These are phyloP conservation scores for Drosophila putrida DNA, from an alignment of 2,888 invertebrate genomes.

Conservation along the genomic window DNA sequence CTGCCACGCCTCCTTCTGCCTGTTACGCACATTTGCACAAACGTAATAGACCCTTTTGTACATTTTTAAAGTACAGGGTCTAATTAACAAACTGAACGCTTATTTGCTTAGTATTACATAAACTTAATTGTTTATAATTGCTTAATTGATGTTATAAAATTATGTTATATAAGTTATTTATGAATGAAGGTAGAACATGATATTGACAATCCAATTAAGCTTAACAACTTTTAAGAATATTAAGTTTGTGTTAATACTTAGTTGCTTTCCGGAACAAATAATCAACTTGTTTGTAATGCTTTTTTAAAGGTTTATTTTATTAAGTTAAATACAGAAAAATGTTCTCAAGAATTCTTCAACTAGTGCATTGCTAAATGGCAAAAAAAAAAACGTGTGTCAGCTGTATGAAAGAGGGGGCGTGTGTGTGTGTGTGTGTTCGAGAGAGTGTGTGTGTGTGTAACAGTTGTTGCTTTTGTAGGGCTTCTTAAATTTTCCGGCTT, in stretches of 20 bases:
- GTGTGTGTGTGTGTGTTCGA: slow-evolving; percentile 6
- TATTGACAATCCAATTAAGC: background rate
- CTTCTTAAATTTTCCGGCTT: slow-evolving; percentile 70
- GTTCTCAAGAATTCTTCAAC: slow-evolving; percentile 21
- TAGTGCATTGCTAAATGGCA: background rate
- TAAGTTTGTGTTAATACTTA: background rate
- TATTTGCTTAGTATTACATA: no score
- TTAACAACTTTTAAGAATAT: background rate
- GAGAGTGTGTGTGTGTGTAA: slow-evolving; percentile 16
- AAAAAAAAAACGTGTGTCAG: slow-evolving; percentile 21
- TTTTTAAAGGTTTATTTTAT: slow-evolving; percentile 9
- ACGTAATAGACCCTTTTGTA: no score
- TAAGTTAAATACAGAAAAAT: slow-evolving; percentile 31
- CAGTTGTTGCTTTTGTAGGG: slow-evolving; percentile 17
- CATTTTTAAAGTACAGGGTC: no score
- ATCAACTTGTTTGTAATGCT: no score
- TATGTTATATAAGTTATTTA: no score
- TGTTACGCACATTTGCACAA: no score
- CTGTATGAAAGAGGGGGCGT: background rate
- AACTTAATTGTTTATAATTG: no score
- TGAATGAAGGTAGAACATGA: background rate
- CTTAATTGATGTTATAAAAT: no score
- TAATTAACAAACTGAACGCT: no score
- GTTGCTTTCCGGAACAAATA: no score
- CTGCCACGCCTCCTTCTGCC: no score